Evolutionary conservation across 2,113 vertebrate genomes (phyloP).

Genomic region (Hemiscyllium ocellatum): DNA sequence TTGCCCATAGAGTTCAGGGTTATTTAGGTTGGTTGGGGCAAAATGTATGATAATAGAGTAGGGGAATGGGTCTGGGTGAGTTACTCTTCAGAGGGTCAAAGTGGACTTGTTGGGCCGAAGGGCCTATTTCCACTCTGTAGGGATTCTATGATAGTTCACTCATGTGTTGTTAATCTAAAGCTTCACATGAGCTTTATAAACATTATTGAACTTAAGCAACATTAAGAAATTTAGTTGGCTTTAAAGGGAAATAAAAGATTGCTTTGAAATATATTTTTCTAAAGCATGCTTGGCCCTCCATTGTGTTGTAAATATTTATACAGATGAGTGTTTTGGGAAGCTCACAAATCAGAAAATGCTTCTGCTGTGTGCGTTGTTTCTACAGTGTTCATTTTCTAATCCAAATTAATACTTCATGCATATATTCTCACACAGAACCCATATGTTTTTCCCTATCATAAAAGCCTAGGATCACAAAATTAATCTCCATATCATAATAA

Average conservation of each 20-base stretch:
- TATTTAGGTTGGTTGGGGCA: no score
- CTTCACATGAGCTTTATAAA: background rate
- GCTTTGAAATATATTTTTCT: no score
- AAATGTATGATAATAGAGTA: no score
- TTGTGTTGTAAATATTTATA: background rate
- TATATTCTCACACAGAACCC: background rate
- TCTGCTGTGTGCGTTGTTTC: background rate
- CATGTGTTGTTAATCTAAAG: background rate
- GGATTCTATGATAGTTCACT: background rate
- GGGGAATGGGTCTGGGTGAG: no score
- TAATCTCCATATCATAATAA: no score
- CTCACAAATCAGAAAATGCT: background rate
- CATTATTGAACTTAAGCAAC: slow-evolving; percentile 1
- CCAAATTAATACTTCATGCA: background rate
- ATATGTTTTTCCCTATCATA: background rate
- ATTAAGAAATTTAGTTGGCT: slow-evolving; percentile 6
- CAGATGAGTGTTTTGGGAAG: background rate
- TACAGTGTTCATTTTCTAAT: background rate
- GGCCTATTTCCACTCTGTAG: no score
- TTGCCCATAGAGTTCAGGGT: no score
- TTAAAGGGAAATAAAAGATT: no score
- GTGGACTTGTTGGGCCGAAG: no score
- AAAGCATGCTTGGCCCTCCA: background rate
- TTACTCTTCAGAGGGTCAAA: no score
- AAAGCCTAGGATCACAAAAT: background rate